Conservation (phyloP, 2,888 invertebrate species). For the Lomographa bimaculata region DNA sequence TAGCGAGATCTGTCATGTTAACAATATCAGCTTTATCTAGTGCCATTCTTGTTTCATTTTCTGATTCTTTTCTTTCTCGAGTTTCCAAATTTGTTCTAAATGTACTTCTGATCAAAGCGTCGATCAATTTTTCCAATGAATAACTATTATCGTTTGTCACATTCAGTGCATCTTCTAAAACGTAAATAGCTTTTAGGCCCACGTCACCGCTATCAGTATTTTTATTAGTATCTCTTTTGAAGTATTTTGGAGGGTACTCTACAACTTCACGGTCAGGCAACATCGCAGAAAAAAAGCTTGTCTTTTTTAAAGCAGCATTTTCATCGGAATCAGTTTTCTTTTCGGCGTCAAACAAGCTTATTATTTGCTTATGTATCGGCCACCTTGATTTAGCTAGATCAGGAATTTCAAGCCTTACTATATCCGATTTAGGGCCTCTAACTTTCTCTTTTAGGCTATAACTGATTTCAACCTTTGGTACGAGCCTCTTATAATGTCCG, state of each 20-base stretch:
- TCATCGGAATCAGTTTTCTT: no score
- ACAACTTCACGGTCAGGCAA: conserved; percentile 29
- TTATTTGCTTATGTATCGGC: conserved; percentile 53
- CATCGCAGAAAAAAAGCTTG: conserved; percentile 35
- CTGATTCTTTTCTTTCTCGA: conserved; percentile 11
- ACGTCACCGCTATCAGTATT: conserved; percentile 34
- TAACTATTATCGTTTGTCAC: conserved; percentile 39
- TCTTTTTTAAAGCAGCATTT: no score
- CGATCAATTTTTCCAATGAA: conserved; percentile 58
- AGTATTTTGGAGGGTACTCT: conserved; percentile 45
- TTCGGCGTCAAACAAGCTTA: no score
- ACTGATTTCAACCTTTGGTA: conserved; percentile 58
- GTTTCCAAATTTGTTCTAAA: conserved; percentile 38
- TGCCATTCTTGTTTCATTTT: conserved; percentile 8
- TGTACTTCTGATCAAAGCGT: conserved; percentile 55
- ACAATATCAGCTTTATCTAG: conserved; percentile 1
- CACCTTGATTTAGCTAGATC: conserved; percentile 61
- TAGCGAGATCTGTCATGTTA: conserved; percentile 1
- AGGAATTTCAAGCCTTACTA: conserved; percentile 43
- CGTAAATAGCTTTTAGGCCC: conserved; percentile 38
- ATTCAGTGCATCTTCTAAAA: conserved; percentile 41
- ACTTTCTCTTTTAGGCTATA: conserved; percentile 66
- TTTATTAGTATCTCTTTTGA: conserved; percentile 55
- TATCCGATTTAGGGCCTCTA: conserved; percentile 55
- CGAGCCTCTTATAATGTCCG: no score